Percentiles rank a stretch among this genome's conserved stretches.
These are phyloP conservation scores for Nasonia oneida DNA, from an alignment of 2,888 invertebrate species.

Conservation along the genomic window DNA sequence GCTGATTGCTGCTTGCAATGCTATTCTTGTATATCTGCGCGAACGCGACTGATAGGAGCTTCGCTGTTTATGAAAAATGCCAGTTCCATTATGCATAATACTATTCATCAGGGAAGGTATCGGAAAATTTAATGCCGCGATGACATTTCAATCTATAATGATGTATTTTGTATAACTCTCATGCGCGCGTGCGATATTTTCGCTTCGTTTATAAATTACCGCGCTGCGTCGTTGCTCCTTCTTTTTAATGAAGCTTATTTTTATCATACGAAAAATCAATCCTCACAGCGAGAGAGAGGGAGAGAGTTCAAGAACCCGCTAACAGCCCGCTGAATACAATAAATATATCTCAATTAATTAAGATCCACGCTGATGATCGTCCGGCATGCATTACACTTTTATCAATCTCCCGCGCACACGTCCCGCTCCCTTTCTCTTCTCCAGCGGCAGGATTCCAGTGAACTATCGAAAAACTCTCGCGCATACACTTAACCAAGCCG, in stretches of 20 bases:
- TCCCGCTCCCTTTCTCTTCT: background rate
- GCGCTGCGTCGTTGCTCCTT: background rate
- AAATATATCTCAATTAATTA: slow-evolving; percentile 34
- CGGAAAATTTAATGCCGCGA: background rate
- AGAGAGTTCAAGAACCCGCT: background rate
- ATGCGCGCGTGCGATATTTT: background rate
- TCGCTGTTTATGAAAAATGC: background rate
- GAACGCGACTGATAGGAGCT: background rate
- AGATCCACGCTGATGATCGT: background rate
- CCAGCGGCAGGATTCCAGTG: background rate
- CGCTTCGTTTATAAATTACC: background rate
- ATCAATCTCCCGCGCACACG: background rate
- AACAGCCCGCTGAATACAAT: background rate
- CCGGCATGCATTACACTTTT: background rate
- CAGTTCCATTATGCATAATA: too few relatives aligned
- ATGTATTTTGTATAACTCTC: background rate
- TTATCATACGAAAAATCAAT: background rate
- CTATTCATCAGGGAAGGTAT: background rate
- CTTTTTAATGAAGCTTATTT: background rate
- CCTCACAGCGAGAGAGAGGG: background rate
- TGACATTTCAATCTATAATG: slow-evolving; percentile 6
- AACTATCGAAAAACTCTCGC: background rate
- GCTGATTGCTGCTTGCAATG: background rate
- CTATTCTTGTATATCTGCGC: background rate
- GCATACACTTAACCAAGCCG: background rate